A percentile compares a stretch with the other conserved stretches of the same genome.
phyloP scores from a whole-genome alignment of 2,888 invertebrate genomes.

The Azorinus chamasolen region DNA sequence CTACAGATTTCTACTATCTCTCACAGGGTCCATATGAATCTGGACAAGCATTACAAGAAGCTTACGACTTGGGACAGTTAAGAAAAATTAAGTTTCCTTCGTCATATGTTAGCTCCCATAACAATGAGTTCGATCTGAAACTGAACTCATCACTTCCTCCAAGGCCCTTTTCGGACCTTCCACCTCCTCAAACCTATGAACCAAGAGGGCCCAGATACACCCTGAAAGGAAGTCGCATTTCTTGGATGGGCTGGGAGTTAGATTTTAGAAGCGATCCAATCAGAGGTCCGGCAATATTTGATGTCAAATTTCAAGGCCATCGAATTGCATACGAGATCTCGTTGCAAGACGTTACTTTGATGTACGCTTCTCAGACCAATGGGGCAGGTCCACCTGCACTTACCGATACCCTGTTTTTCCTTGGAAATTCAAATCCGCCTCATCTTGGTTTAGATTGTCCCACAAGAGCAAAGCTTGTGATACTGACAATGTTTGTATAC shows the following conservation, averaged over 20 bases:
- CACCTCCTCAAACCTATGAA: conserved; percentile 67
- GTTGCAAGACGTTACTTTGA: conserved; percentile 66
- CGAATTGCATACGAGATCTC: conserved; percentile 75
- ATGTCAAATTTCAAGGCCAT: conserved; percentile 68
- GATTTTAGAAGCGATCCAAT: conserved; percentile 63
- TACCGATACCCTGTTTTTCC: conserved; percentile 59
- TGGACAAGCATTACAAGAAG: conserved; percentile 42
- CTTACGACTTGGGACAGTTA: conserved; percentile 50
- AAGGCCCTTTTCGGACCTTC: conserved; percentile 49
- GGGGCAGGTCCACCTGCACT: conserved; percentile 66
- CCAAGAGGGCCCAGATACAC: conserved; percentile 70
- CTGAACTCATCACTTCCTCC: conserved; percentile 39
- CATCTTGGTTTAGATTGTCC: conserved; percentile 73
- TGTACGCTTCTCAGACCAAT: conserved; percentile 67
- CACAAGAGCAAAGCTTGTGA: conserved; percentile 54
- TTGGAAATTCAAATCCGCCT: conserved; percentile 62
- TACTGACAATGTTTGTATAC: conserved; percentile 42
- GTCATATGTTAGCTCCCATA: conserved; percentile 20
- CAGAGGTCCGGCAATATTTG: conserved; percentile 62
- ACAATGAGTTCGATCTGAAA: conserved; percentile 30
- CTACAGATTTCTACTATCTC: conserved; percentile 62
- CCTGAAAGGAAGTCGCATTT: conserved; percentile 62
- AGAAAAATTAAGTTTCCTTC: conserved; percentile 55
- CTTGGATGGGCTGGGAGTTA: conserved; percentile 77
- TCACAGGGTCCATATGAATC: conserved; percentile 64